These are phyloP conservation scores for Apodemia zela DNA, from an alignment of 2,888 invertebrate species.

Conservation along the genomic window DNA sequence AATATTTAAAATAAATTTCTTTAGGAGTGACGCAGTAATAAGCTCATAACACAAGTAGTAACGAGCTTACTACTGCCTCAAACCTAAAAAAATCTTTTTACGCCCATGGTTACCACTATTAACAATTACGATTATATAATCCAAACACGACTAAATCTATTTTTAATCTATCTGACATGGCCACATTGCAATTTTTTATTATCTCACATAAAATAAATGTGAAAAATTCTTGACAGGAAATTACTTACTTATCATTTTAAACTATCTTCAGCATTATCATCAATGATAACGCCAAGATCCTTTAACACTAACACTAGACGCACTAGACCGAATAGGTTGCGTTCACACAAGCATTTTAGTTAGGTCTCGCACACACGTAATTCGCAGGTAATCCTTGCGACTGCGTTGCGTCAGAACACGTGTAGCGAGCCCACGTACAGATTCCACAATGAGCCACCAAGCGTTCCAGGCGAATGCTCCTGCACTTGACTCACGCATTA, in stretches of 20 bases:
- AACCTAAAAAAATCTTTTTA: no score
- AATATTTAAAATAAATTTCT: no score
- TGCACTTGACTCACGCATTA: conserved; percentile 67
- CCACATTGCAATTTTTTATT: background rate
- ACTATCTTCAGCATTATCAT: conserved; percentile 5
- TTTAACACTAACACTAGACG: background rate
- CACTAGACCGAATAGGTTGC: background rate
- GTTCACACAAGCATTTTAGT: conserved; percentile 21
- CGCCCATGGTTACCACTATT: no score
- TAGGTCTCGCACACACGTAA: conserved; percentile 26
- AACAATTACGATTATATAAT: no score
- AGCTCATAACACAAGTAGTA: no score
- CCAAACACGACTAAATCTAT: no score
- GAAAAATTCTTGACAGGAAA: background rate
- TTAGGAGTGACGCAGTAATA: no score
- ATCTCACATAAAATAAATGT: background rate
- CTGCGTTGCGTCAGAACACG: conserved; percentile 42
- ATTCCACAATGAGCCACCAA: conserved; percentile 56
- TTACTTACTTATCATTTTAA: conserved; percentile 2
- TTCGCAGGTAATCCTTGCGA: conserved; percentile 4
- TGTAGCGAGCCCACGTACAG: conserved; percentile 63
- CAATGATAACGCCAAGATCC: conserved; percentile 5
- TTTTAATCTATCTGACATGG: no score
- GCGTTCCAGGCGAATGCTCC: conserved; percentile 71
- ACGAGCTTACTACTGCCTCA: no score